Conservation (phyloP, 2,888 invertebrate genomes). For the Busseola fusca region DNA sequence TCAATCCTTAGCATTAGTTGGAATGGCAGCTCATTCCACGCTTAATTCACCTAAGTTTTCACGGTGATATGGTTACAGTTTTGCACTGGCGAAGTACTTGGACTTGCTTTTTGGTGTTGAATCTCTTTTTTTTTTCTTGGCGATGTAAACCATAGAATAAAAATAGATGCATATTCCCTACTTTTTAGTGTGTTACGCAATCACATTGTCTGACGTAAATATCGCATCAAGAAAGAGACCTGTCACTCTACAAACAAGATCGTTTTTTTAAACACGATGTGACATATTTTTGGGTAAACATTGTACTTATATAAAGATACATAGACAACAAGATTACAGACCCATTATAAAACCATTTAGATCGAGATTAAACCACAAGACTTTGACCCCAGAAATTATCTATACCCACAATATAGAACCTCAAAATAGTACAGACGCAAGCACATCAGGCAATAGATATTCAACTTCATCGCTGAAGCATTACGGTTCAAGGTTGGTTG, state of each 20-base stretch:
- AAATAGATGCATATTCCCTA: not conserved
- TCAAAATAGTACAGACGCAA: not conserved
- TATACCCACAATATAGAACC: slow-evolving; percentile 6
- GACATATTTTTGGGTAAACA: not conserved
- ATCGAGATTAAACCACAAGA: slow-evolving; percentile 12
- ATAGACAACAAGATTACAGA: slow-evolving; percentile 20
- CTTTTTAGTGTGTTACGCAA: not conserved
- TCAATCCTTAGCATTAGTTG: too few relatives aligned
- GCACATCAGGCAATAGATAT: too few relatives aligned
- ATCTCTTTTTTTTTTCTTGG: too few relatives aligned
- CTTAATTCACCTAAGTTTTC: too few relatives aligned
- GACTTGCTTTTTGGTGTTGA: too few relatives aligned
- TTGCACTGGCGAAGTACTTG: too few relatives aligned
- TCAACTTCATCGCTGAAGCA: too few relatives aligned
- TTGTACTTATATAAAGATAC: not conserved
- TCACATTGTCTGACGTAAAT: not conserved
- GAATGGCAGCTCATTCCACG: too few relatives aligned
- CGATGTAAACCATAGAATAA: not conserved
- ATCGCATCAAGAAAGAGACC: not conserved
- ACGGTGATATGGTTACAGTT: too few relatives aligned
- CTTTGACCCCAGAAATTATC: slow-evolving; percentile 35
- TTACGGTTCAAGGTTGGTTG: too few relatives aligned
- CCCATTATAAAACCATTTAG: slow-evolving; percentile 9
- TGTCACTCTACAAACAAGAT: not conserved
- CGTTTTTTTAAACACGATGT: not conserved